Conservation (phyloP, 2,888 invertebrate species). For the Camponotus fellah region DNA sequence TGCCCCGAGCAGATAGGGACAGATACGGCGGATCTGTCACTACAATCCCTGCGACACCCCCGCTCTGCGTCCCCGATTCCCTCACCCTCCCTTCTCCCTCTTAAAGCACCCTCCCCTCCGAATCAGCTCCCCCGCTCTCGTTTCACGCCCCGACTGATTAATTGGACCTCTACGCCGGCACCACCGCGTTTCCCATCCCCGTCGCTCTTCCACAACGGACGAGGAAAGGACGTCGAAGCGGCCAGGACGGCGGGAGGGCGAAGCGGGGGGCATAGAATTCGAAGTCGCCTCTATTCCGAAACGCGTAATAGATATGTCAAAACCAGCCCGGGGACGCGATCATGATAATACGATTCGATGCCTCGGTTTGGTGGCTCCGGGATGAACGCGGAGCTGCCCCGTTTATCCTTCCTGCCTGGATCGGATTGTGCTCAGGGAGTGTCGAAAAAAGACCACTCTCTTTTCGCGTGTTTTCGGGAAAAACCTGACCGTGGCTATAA, state of each 20-base stretch:
- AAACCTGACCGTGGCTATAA: slow-evolving; percentile 5
- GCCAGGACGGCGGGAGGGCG: slow-evolving; percentile 8
- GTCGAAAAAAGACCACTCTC: slow-evolving; percentile 16
- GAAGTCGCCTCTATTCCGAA: slow-evolving; percentile 83
- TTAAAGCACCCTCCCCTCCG: not conserved
- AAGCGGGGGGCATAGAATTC: slow-evolving; percentile 77
- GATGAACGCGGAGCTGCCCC: slow-evolving; percentile 7
- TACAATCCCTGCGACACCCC: slow-evolving; percentile 79
- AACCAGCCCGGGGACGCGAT: slow-evolving; percentile 82
- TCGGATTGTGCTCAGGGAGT: slow-evolving; percentile 4
- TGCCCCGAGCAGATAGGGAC: slow-evolving; percentile 78
- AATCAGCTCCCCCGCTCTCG: slow-evolving; percentile 73
- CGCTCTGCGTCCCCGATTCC: slow-evolving; percentile 17
- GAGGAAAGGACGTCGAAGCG: slow-evolving; percentile 36
- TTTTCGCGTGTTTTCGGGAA: not conserved
- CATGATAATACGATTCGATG: slow-evolving; percentile 83
- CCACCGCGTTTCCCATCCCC: slow-evolving; percentile 52
- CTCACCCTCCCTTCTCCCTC: slow-evolving; percentile 34
- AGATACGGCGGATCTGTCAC: slow-evolving; percentile 83
- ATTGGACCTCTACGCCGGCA: slow-evolving; percentile 81
- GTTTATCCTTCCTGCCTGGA: slow-evolving; percentile 31
- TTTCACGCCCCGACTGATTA: slow-evolving; percentile 85
- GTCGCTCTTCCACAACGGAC: slow-evolving; percentile 49
- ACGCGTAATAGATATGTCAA: slow-evolving; percentile 85
- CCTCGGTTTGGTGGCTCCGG: slow-evolving; percentile 57